Conservation (phyloP, 2,113 vertebrate species). For the Andinoacara biseriatus region DNA sequence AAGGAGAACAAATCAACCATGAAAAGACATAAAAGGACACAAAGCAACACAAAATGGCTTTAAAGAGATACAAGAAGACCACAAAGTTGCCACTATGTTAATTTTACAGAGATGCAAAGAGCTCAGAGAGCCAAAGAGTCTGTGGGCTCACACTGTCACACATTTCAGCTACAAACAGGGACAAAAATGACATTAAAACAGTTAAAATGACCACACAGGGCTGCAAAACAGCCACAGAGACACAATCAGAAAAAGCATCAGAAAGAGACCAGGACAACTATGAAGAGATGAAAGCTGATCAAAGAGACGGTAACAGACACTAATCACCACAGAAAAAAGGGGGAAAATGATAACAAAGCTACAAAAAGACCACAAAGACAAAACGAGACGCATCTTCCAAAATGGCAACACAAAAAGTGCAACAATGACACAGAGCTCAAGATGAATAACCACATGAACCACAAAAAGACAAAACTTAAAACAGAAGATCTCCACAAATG, state of each 20-base stretch:
- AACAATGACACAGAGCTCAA: fast-evolving
- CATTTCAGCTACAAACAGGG: neutral
- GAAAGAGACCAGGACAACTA: neutral
- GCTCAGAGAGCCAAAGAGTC: too few relatives aligned
- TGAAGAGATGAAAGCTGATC: neutral
- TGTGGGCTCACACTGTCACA: neutral
- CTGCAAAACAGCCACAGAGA: neutral
- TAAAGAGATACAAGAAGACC: neutral
- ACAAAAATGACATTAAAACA: neutral
- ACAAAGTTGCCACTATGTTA: neutral
- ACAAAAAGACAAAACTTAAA: neutral
- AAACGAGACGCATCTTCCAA: neutral
- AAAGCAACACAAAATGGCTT: neutral
- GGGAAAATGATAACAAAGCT: neutral
- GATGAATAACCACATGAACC: neutral
- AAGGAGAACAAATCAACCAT: neutral
- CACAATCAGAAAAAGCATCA: neutral
- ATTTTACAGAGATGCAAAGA: conserved; percentile 1
- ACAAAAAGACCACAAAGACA: neutral
- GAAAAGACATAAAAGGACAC: neutral
- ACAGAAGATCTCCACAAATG: neutral
- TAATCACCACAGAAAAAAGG: neutral
- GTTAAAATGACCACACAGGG: neutral
- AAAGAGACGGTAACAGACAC: neutral
- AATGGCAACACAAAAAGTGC: neutral